phyloP scores from a whole-genome alignment of 30 jellyfish, hydroid and myxozoan species.

The Catostylus mosaicus region DNA sequence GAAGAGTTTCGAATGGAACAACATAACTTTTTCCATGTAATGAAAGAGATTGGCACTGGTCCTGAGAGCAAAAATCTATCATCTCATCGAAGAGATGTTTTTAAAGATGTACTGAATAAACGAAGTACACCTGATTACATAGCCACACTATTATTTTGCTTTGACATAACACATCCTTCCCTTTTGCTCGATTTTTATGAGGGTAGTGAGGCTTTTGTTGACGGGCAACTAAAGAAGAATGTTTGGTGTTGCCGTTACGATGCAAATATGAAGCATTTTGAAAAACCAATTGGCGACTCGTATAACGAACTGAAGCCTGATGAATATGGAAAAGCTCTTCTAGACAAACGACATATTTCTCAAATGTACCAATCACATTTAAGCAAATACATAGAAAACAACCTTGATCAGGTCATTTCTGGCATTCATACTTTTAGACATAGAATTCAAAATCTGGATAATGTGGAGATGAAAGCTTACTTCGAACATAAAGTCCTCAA shows the following conservation, averaged over 20 bases:
- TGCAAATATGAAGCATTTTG: slow-evolving; percentile 1
- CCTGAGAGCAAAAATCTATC: background rate
- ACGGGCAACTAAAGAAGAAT: background rate
- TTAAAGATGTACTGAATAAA: background rate
- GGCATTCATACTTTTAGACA: too few species aligned
- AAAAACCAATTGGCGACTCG: background rate
- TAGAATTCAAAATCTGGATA: background rate
- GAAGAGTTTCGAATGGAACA: slow-evolving; percentile 24
- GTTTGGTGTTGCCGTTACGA: slow-evolving; percentile 35
- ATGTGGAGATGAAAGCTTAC: background rate
- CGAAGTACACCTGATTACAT: slow-evolving; percentile 17
- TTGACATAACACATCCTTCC: slow-evolving; percentile 14
- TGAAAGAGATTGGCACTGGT: background rate
- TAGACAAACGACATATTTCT: background rate
- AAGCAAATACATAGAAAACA: too few species aligned
- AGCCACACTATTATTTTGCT: slow-evolving; percentile 2
- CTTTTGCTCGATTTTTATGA: slow-evolving; percentile 4
- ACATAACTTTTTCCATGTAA: slow-evolving; percentile 17
- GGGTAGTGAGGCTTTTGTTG: slow-evolving; percentile 19
- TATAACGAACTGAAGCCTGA: background rate
- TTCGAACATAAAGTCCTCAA: slow-evolving; percentile 3
- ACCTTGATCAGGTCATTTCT: too few species aligned
- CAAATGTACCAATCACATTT: too few species aligned
- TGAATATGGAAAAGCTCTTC: slow-evolving; percentile 17
- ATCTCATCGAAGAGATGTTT: too few species aligned